Evolutionary conservation across 2,888 invertebrate genomes (phyloP), one percentile per base, ranked within the genome.

Genomic region (Sicus ferrugineus): DNA sequence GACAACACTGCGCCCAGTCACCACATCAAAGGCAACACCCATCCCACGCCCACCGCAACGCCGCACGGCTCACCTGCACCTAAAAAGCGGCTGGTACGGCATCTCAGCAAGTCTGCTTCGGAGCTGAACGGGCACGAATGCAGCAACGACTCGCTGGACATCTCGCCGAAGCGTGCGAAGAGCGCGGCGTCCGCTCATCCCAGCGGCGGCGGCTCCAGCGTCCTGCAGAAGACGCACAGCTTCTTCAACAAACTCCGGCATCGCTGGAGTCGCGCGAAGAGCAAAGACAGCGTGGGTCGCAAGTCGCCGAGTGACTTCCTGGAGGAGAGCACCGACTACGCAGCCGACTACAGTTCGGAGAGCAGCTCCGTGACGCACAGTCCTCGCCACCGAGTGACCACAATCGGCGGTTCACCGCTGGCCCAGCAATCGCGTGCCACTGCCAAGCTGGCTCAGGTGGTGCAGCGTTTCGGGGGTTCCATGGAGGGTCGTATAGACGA

Each of bases 181-280:
- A 83, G 85, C 74, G 85, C 86, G 69, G 85, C 82, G 79, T 88
- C 78, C 70, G 87, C 90, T 23, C 90, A 92, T 48, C 2, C 19
- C 11, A 91, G 91, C 30, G 90, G 92, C 65, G 58, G 70, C 34
- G 59, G 66, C 6, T 75, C 74, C 3, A 83, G 84, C 34, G 93
- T 93, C 61, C 90, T 93, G 65, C 93, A 93, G 82, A 90, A 92
- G 78, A 93, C 94, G 0, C 93, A 93, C 80, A 92, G 92, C 75
- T 94, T 94, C 86, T 93, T 94, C 82, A 90, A 90, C 74, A 93
- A 93, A 77, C 86, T 94, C 66, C 93, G 92, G 87, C 93, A 90
- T 80, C 92, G 93, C 63, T 94, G 92, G 93, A 89, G 90, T 74
- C 89, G 93, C 61, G 90, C 92, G 74, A 88, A 89, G 66, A 92